Conservation (phyloP, 1,140 invertebrate species). For the Papilio polytes region DNA sequence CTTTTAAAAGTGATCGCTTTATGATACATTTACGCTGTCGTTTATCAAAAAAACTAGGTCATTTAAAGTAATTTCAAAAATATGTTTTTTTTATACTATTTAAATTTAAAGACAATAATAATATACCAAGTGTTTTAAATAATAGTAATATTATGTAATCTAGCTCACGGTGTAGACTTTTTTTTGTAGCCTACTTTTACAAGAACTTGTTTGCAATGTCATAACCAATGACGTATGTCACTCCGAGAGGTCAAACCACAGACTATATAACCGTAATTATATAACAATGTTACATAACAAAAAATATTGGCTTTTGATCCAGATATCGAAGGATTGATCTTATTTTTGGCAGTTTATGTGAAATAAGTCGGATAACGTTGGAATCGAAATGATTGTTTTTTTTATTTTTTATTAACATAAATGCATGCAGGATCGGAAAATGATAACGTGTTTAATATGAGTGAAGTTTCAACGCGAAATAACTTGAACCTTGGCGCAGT, state of each 20-base stretch:
- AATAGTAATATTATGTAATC: background rate
- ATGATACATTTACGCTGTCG: background rate
- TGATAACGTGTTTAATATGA: constrained; percentile 39
- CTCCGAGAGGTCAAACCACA: background rate
- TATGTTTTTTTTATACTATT: no score
- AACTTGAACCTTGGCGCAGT: constrained; percentile 36
- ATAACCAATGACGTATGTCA: background rate
- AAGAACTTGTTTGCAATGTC: background rate
- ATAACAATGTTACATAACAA: background rate
- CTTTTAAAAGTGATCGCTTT: background rate
- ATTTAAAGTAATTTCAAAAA: no score
- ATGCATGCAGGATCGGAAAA: constrained; percentile 38
- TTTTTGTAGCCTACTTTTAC: background rate
- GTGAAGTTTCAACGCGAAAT: constrained; percentile 31
- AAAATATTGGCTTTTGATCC: background rate
- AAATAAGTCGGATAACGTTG: background rate
- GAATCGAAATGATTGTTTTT: background rate
- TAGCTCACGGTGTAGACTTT: background rate
- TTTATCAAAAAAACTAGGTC: no score
- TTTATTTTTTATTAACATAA: no score
- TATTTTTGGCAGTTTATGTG: background rate
- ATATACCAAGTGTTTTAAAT: background rate
- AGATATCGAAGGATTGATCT: background rate
- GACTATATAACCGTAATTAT: background rate
- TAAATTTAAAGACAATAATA: no score